These are phyloP conservation scores for Hystrix cristata DNA, from an alignment of 2,113 vertebrate species.

Conservation along the genomic window DNA sequence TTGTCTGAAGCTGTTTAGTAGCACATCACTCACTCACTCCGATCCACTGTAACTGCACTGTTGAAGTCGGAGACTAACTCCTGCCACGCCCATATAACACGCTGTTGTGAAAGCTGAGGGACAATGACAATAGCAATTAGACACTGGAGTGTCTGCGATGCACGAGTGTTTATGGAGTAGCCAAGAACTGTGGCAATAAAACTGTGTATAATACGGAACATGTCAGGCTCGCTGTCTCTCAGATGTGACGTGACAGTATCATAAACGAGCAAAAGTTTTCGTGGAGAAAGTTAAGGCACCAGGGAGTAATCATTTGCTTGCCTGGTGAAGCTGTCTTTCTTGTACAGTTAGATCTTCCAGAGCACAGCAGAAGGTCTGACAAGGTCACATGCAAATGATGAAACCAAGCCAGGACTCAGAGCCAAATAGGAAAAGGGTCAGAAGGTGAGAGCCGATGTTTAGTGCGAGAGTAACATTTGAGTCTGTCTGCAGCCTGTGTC, in stretches of 20 bases:
- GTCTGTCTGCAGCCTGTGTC: not conserved
- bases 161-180: not conserved
- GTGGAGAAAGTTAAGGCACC: slow-evolving; percentile 5
- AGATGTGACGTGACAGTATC: not conserved
- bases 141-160: not conserved
- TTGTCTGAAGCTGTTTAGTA: not conserved
- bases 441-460: not conserved
- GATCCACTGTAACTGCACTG: not conserved
- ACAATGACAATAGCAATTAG: not conserved
- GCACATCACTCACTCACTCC: not conserved
- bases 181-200: not conserved
- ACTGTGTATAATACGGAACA: not conserved
- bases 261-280: not conserved
- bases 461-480: not conserved
- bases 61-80: not conserved
- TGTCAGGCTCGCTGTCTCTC: not conserved
- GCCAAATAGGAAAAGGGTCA: not conserved
- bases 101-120: not conserved
- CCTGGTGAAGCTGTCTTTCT: not conserved
- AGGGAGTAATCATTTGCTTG: not conserved
- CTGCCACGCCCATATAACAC: not conserved
- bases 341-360: not conserved
- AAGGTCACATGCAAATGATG: not conserved
- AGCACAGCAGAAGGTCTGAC: not conserved
- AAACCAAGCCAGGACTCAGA: not conserved